Evolutionary conservation across 2,113 vertebrate genomes (phyloP), one percentile per base, ranked within the genome.

Genomic region (Saimiri boliviensis): DNA sequence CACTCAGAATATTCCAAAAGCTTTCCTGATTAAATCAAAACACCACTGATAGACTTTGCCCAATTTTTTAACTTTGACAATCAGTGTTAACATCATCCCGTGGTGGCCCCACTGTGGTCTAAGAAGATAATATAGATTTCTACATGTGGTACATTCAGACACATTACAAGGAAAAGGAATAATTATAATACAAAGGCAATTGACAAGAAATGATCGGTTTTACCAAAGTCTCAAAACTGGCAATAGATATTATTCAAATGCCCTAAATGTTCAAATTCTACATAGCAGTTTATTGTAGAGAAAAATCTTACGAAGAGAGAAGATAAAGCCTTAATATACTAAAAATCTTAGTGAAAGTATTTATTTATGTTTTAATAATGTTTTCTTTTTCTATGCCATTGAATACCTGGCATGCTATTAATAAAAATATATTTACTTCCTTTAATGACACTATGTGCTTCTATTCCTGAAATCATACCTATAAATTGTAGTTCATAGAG

Each of bases 401-500:
- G 19, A 92, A 45, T 45, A 73, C 27, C 45, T 42, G 66, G 6
- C 76, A 84, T 76, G 16, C 35, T 60, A 71, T 74, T 92, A 94
- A 89, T 83, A 95, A 96, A 94, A 93, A 86, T 60, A 68, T 63
- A 76, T 84, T 87, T 92, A 90, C 87, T 82, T 40, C 58, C 77
- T 80, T 77, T 90, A 94, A 94, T 54, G 58, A 54, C 27, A 85
- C 27, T 23, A 19, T 74, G 20, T 70, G 8, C 52, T 52, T 91
- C 47, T 68, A 84, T 16, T 94, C 32, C n/a, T 68, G n/a, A 90
- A 97, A 89, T 0, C 6, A 91, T 96, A 97, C 89, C 97, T 98
- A 86, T 47, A 54, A 79, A 86, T 76, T 92, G 47, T 76, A 94
- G 73, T 1, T 35, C 32, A 52, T 35, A 94, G 86, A 91, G 66